Conservation (phyloP, 2,888 invertebrate genomes). For the Ecliptopera silaceata region DNA sequence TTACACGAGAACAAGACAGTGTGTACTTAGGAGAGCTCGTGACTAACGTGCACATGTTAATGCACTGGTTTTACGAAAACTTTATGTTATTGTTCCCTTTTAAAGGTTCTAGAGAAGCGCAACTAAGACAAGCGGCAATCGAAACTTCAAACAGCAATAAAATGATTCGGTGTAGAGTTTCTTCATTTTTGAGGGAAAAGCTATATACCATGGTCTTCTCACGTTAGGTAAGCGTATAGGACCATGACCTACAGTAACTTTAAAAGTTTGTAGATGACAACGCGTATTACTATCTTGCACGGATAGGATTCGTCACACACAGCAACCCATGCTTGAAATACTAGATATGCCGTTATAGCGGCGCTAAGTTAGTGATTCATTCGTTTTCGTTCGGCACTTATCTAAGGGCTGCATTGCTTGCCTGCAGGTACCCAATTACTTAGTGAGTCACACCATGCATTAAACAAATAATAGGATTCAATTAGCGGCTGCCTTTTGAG, state of each 20-base stretch:
- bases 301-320: too few species aligned
- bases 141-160: too few species aligned
- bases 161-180: too few species aligned
- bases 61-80: conserved; percentile 42
- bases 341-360: too few species aligned
- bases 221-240: too few species aligned
- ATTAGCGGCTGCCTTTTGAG: conserved; percentile 58
- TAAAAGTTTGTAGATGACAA: too few species aligned
- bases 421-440: conserved; percentile 41
- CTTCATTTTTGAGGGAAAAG: too few species aligned
- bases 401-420: conserved; percentile 8
- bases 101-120: conserved; percentile 13
- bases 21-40: conserved; percentile 41
- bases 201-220: too few species aligned
- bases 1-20: conserved; percentile 47
- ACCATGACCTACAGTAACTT: too few species aligned
- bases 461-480: conserved; percentile 62
- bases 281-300: too few species aligned
- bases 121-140: conserved; percentile 1
- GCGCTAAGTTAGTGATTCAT: not conserved
- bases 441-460: conserved; percentile 49
- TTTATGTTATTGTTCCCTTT: conserved; percentile 35
- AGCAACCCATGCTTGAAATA: too few species aligned
- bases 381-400: not conserved
- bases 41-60: conserved; percentile 50